phyloP scores from a whole-genome alignment of 2,113 vertebrate genomes.

The Brachionichthys hirsutus region DNA sequence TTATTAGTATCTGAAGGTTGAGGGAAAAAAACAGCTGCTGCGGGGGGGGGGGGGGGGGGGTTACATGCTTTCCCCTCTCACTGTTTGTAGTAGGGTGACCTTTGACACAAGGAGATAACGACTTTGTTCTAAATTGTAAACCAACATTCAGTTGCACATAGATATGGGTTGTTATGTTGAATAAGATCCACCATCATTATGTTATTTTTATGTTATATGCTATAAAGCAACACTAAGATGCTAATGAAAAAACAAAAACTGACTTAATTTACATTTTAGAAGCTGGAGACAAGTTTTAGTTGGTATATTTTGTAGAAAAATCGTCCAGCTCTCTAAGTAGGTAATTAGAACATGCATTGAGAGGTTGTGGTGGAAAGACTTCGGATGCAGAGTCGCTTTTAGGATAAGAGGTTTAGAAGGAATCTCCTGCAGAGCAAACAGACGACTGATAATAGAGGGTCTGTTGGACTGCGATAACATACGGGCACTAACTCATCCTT shows the following conservation, averaged over 20 bases:
- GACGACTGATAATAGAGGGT: slow-evolving; percentile 34
- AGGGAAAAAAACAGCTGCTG: slow-evolving; percentile 5
- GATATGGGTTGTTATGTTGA: too few relatives aligned
- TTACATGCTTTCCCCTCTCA: slow-evolving; percentile 6
- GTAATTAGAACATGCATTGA: background rate
- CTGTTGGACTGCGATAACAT: slow-evolving; percentile 53
- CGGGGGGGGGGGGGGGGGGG: too few relatives aligned
- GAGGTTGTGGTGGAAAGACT: background rate
- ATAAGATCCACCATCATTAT: too few relatives aligned
- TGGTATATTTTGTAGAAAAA: background rate
- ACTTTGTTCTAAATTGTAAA: background rate
- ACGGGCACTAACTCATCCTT: background rate
- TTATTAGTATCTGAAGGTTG: slow-evolving; percentile 12
- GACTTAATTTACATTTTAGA: background rate
- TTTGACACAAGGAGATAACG: slow-evolving; percentile 18
- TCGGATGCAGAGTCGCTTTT: background rate
- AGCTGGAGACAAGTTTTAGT: background rate
- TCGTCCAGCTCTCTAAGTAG: too few relatives aligned
- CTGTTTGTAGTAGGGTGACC: slow-evolving; percentile 9
- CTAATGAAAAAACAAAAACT: background rate
- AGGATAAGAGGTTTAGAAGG: slow-evolving; percentile 15
- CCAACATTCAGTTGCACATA: background rate
- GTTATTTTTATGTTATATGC: too few relatives aligned
- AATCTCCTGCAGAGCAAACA: slow-evolving; percentile 31
- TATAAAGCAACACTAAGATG: too few relatives aligned